These are phyloP conservation scores for Triplophysa siluroides DNA, from an alignment of 2,113 vertebrate species.

Conservation along the genomic window DNA sequence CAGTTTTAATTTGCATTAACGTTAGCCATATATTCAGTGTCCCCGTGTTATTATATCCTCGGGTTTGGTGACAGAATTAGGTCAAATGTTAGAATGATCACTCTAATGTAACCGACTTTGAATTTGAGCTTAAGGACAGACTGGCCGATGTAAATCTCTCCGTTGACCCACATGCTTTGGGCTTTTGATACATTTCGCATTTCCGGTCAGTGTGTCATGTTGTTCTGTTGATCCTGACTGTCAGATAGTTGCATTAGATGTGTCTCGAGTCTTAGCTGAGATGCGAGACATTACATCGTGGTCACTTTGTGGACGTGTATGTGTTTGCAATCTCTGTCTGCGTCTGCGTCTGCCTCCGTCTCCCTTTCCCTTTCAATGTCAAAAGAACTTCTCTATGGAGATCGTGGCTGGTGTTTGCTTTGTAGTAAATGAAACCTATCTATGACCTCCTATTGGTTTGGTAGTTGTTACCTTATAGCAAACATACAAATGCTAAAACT, in stretches of 20 bases:
- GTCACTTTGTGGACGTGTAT: too few species aligned
- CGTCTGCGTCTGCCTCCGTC: too few species aligned
- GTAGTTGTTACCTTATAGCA: too few species aligned
- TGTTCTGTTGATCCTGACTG: constrained; percentile 5
- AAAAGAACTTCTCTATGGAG: too few species aligned
- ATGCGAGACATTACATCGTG: too few species aligned
- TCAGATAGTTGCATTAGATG: background rate
- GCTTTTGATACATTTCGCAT: constrained; percentile 35
- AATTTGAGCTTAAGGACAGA: constrained; percentile 28
- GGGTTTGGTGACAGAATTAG: constrained; percentile 13
- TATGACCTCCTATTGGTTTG: too few species aligned
- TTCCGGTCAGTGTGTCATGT: constrained; percentile 45
- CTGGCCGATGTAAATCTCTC: constrained; percentile 26
- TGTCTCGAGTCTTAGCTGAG: too few species aligned
- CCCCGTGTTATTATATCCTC: background rate
- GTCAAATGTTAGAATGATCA: constrained; percentile 34
- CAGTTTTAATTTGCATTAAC: constrained; percentile 13
- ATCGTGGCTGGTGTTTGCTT: too few species aligned
- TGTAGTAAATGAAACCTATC: too few species aligned
- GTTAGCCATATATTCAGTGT: constrained; percentile 12
- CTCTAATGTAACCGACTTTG: constrained; percentile 9
- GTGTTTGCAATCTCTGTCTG: too few species aligned
- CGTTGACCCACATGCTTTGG: constrained; percentile 55
- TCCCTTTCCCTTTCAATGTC: too few species aligned
- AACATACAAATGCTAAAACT: too few species aligned